A percentile compares a stretch with the other conserved stretches of the same genome.
These are phyloP conservation scores for Alces alces DNA, from an alignment of 2,113 vertebrate genomes.

Conservation along the genomic window DNA sequence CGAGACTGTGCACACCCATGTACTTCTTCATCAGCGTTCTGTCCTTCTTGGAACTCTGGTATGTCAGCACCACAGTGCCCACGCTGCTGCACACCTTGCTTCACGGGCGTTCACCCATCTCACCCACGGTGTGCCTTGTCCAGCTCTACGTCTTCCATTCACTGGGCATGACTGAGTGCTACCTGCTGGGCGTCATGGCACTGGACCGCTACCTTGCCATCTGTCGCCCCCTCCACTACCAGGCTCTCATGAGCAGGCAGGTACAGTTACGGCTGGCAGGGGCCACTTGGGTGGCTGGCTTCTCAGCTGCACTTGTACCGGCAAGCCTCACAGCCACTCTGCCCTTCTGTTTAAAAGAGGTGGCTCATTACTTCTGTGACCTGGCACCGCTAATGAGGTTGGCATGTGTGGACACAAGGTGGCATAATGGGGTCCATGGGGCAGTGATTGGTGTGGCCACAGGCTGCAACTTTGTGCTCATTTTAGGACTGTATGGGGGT, in stretches of 20 bases:
- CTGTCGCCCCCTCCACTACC: conserved; percentile 61
- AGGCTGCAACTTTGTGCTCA: conserved; percentile 17
- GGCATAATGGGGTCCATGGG: neutral
- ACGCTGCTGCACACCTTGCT: conserved; percentile 46
- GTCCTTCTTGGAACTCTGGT: conserved; percentile 58
- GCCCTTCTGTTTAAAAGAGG: conserved; percentile 44
- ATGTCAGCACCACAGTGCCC: conserved; percentile 46
- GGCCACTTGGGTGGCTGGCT: conserved; percentile 11
- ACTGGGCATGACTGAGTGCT: conserved; percentile 51
- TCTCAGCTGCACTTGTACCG: conserved; percentile 30
- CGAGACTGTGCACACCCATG: conserved; percentile 55
- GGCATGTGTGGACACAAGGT: conserved; percentile 41
- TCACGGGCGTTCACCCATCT: neutral
- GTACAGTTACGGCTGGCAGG: neutral
- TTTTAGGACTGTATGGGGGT: conserved; percentile 37
- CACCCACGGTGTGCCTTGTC: conserved; percentile 27
- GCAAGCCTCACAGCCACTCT: neutral
- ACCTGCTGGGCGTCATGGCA: conserved; percentile 56
- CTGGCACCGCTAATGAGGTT: conserved; percentile 59
- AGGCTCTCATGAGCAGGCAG: conserved; percentile 11
- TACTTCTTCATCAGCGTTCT: conserved; percentile 67
- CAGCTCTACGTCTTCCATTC: conserved; percentile 70
- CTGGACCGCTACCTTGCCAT: conserved; percentile 69
- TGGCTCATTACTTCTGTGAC: conserved; percentile 76
- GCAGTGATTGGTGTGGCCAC: conserved; percentile 49